Evolutionary conservation across 2,888 invertebrate genomes (phyloP), one percentile per base, ranked within the genome.

Genomic region (Rotaria sp.): DNA sequence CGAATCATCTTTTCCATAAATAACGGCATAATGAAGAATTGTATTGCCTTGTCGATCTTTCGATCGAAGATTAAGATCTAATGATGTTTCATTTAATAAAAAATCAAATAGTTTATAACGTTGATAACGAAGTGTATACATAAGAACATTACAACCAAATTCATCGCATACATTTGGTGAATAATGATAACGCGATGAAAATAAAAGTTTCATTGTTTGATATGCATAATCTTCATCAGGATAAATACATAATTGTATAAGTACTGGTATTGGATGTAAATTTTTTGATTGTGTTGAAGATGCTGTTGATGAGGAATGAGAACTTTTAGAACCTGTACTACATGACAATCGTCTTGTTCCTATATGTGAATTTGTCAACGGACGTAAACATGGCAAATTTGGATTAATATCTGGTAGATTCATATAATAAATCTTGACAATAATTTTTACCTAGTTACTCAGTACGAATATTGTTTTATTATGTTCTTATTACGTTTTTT

Each of bases 71-170:
- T 80, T 26, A 26, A 80, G 2, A 45, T 80, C 80, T n/a, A 45
- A n/a, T 45, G 45, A 80, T 38, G 24, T 21, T 18, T 80, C 80
- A 45, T 80, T 41, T 11, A 80, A 80, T 45, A 80, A 80, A 41
- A 41, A 45, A n/a, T 80, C 45, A 45, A 45, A 80, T n/a, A 80
- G 15, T n/a, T 80, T 26, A 45, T 80, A 80, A 80, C 41, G 41
- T 80, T 80, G 80, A 80, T 45, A 80, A 13, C 80, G 41, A 41
- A 80, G 45, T 45, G 45, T 45, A 45, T 80, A 80, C 80, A 80
- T 80, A 18, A 80, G 80, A n/a, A 80, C 11, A 45, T 41, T 80
- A 80, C 80, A 80, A 45, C 80, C 80, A 45, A 80, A 80, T n/a
- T 80, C 80, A 80, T 80, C 80, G 15, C 45, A 45, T 8, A 41